Evolutionary conservation across 2,113 vertebrate species (phyloP), one percentile per base, ranked within the genome.

Genomic region (Hemicordylus capensis): DNA sequence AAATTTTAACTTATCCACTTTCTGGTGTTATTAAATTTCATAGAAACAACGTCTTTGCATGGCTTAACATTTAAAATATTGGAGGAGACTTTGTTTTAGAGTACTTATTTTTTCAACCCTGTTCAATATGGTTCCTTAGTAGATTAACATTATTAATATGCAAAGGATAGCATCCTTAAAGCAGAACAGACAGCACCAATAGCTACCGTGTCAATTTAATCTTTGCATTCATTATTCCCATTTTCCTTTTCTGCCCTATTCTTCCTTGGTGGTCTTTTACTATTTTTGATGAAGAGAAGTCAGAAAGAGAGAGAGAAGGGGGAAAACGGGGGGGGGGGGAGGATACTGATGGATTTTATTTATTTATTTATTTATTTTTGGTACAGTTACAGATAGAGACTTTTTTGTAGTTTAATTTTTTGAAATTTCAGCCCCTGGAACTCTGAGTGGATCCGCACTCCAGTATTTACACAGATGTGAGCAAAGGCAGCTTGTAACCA

Each of bases 391-490:
- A 83, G 86, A 95, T 92, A 89, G 86, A 91, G 88, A 87, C 63
- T 89, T 96, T 96, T 93, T 94, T 95, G 93, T 95, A 95, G 91
- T 94, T 95, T 94, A 92, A 94, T 94, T 96, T 96, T 93, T 93
- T 96, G 92, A 95, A 95, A 95, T 90, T 90, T 91, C 89, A 95
- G 93, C 87, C 91, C 90, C 92, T 91, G 87, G 91, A 94, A 92
- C 89, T 94, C 95, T 26, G 90, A 95, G 89, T 91, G 92, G 94
- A 70, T 93, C 93, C 92, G 84, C 85, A 85, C 72, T 93, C 67
- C 77, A 94, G 78, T 97, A 95, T 97, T 97, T 97, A 97, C 96
- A 97, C 96, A 97, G 97, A 97, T 97, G 97, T 96, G 94, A 92
- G 93, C 80, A 86, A 93, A 95, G 91, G 93, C 79, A 91, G 95